phyloP scores from a whole-genome alignment of 2,888 invertebrate species.

The Suillia variegata region DNA sequence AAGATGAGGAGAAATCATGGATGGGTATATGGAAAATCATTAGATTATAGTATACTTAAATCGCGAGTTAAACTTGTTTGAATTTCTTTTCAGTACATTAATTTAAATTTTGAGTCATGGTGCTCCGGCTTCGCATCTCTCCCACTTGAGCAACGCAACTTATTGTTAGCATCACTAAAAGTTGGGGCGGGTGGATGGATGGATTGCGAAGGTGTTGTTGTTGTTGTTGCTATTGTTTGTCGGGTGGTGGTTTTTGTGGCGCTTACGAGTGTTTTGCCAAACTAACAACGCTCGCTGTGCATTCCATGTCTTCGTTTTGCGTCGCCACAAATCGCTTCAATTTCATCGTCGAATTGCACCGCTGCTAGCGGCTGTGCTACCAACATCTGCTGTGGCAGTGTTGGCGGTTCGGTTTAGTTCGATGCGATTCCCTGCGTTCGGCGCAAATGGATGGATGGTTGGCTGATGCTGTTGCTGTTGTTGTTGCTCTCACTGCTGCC shows the following conservation, averaged over 20 bases:
- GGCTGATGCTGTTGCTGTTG: no score
- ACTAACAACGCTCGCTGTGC: background rate
- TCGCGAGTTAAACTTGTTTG: no score
- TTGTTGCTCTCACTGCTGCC: no score
- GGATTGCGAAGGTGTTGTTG: background rate
- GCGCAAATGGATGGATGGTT: constrained; percentile 3
- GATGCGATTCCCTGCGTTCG: constrained; percentile 12
- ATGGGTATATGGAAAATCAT: no score
- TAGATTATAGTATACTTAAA: no score
- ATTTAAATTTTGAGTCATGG: no score
- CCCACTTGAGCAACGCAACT: constrained; percentile 7
- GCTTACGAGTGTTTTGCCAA: background rate
- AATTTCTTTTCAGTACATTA: no score
- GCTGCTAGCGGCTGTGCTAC: no score
- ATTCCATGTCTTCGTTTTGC: constrained; percentile 11
- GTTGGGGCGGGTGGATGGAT: no score
- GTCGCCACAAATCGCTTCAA: constrained; percentile 14
- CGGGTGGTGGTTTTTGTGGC: constrained; percentile 11
- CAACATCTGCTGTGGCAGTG: constrained; percentile 6
- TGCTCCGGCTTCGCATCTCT: no score
- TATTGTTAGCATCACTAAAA: background rate
- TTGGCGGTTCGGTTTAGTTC: no score
- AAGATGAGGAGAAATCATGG: no score
- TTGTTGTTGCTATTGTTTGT: constrained; percentile 5
- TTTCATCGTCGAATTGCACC: constrained; percentile 44